Base-by-base conservation (phyloP, 2,888 invertebrate species). In the Nomada ruficornis region DNA sequence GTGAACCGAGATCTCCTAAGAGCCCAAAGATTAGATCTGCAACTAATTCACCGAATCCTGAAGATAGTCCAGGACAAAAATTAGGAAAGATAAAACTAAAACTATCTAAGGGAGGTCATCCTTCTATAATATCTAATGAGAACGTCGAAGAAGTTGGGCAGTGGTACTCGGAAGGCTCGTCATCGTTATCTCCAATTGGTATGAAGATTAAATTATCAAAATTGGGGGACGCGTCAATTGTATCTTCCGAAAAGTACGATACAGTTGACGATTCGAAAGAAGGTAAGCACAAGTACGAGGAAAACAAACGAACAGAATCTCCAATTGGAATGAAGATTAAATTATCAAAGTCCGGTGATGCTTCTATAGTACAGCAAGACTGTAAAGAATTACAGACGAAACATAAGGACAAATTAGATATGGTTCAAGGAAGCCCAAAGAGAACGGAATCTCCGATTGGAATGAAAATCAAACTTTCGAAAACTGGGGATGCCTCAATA, bases 21-120 rank as follows among this genome's bases (percentile, higher is more conserved):
- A 94, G 94, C 74, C 93, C 94, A 0, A 94, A 94, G 84, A 92
- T 94, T 15, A 89, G 93, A 5, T 93, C 94, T 10, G 91, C 93
- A 1, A 89, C 93, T 0, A 93, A 93, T 82, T 94, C 94, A 2
- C 94, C 93, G 1, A 94, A 93, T 86, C 93, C 93, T 0, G 94
- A 94, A 26, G 94, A 94, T 36, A 93, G 92, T 83, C 92, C 93
- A 2, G 92, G 93, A n/a, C 94, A 95, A 77, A 95, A 95, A 84
- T 90, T 95, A 57, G 94, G 94, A 0, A 95, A 95, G 86, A 95
- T 95, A 54, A 95, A 95, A 82, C 86, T 95, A 62, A 95, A 95
- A 82, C 92, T 95, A 55, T 95, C 95, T 0, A 95, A 94, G 87
- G 93, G 93, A 63, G 93, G 94, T 2, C 94, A 94, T 82, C 94